A percentile compares a stretch with the other conserved stretches of the same genome.
phyloP scores from a whole-genome alignment of 2,113 vertebrate genomes.

The Oreochromis tanganicae region DNA sequence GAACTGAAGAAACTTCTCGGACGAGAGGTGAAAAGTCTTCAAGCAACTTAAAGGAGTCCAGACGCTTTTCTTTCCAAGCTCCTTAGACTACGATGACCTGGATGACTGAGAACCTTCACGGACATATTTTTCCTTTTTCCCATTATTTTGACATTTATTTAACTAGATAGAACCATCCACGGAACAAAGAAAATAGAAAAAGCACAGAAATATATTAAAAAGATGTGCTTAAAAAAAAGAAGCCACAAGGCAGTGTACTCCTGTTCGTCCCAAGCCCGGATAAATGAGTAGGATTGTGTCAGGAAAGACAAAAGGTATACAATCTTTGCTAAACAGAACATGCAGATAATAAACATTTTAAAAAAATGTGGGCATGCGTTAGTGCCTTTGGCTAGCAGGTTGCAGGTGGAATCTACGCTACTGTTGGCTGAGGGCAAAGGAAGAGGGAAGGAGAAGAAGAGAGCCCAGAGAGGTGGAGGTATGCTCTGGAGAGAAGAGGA shows the following conservation, averaged over 20 bases:
- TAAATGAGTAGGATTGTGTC: neutral
- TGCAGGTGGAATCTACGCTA: neutral
- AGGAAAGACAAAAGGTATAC: neutral
- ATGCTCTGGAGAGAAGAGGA: neutral
- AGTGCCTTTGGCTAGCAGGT: neutral
- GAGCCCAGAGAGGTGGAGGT: neutral
- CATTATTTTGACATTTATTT: neutral
- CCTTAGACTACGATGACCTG: neutral
- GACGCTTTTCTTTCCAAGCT: neutral
- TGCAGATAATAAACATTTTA: neutral
- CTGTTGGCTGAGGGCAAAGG: neutral
- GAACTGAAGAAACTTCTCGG: neutral
- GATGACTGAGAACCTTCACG: neutral
- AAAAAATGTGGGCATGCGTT: neutral
- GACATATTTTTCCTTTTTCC: neutral
- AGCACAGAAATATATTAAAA: neutral
- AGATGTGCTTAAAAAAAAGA: neutral
- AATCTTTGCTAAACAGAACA: neutral
- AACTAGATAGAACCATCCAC: neutral
- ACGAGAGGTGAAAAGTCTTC: neutral
- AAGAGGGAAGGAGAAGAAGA: neutral
- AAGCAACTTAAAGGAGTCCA: neutral
- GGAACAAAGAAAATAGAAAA: neutral
- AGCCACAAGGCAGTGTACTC: neutral
- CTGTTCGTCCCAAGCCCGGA: neutral